These are phyloP conservation scores for Merluccius polli DNA, from an alignment of 2,797 vertebrate genomes.

Conservation along the genomic window DNA sequence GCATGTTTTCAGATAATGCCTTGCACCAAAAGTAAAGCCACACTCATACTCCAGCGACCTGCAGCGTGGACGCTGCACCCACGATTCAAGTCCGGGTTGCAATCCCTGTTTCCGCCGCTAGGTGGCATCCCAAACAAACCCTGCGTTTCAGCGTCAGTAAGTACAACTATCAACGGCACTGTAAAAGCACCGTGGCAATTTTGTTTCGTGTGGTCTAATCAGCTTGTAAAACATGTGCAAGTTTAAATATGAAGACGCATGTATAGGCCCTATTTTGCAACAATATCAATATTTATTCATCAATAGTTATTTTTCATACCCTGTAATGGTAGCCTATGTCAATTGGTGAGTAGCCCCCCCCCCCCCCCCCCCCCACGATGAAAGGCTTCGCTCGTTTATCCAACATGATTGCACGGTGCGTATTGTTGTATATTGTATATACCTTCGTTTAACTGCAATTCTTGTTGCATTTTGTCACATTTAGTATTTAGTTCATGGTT, in stretches of 20 bases:
- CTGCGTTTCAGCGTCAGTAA: neutral
- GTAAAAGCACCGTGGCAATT: neutral
- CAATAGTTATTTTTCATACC: neutral
- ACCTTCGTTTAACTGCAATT: too few relatives aligned
- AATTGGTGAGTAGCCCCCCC: neutral
- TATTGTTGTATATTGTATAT: too few relatives aligned
- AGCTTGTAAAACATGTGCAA: neutral
- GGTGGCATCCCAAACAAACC: conserved; percentile 26
- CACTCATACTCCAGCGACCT: neutral
- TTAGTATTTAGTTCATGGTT: too few relatives aligned
- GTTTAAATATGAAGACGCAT: neutral
- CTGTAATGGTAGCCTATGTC: neutral
- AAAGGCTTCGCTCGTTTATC: neutral
- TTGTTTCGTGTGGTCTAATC: neutral
- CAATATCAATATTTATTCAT: neutral
- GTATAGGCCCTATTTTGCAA: neutral
- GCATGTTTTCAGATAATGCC: neutral
- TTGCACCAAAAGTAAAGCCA: neutral
- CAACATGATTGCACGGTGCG: too few relatives aligned
- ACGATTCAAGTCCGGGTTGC: neutral
- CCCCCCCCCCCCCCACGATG: neutral
- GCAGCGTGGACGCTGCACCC: neutral
- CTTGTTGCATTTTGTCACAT: too few relatives aligned
- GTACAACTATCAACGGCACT: neutral
- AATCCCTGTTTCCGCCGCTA: conserved; percentile 15